Conservation (phyloP, 2,888 invertebrate genomes). For the Eupithecia dodoneata region DNA sequence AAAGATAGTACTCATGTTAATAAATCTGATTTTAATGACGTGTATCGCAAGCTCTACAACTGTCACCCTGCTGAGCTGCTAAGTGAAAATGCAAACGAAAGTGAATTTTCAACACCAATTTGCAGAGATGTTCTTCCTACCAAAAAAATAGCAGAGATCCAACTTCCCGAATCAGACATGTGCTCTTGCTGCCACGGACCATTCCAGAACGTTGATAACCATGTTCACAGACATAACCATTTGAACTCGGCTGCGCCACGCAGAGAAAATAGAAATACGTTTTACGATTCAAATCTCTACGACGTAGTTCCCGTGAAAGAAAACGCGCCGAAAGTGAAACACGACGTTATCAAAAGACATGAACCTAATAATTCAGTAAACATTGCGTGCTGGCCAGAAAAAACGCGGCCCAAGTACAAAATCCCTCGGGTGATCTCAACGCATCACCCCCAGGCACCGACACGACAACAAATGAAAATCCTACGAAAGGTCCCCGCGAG, state of each 20-base stretch:
- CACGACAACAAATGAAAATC: slow-evolving; percentile 24
- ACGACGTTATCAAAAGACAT: slow-evolving; percentile 49
- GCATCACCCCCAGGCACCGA: slow-evolving; percentile 42
- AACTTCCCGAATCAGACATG: slow-evolving; percentile 55
- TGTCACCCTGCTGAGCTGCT: slow-evolving; percentile 45
- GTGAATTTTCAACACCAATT: slow-evolving; percentile 65
- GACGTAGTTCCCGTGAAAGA: slow-evolving; percentile 74
- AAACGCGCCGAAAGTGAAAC: slow-evolving; percentile 51
- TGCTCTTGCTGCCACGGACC: slow-evolving; percentile 67
- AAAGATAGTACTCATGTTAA: slow-evolving; percentile 28
- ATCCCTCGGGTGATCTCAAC: slow-evolving; percentile 40
- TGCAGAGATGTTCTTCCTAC: slow-evolving; percentile 48
- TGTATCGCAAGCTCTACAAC: slow-evolving; percentile 64
- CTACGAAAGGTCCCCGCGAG: slow-evolving; percentile 17
- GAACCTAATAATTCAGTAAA: slow-evolving; percentile 44
- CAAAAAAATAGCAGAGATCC: not conserved
- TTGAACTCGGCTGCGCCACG: slow-evolving; percentile 30
- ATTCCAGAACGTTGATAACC: slow-evolving; percentile 65
- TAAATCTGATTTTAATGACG: slow-evolving; percentile 53
- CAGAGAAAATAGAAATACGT: slow-evolving; percentile 47
- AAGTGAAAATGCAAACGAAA: slow-evolving; percentile 55
- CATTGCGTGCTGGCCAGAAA: slow-evolving; percentile 53
- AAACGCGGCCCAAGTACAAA: slow-evolving; percentile 46
- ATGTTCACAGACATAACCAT: slow-evolving; percentile 43
- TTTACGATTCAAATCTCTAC: slow-evolving; percentile 69